Evolutionary conservation across 2,888 invertebrate species (phyloP).

Genomic region (Eudemis profundana): DNA sequence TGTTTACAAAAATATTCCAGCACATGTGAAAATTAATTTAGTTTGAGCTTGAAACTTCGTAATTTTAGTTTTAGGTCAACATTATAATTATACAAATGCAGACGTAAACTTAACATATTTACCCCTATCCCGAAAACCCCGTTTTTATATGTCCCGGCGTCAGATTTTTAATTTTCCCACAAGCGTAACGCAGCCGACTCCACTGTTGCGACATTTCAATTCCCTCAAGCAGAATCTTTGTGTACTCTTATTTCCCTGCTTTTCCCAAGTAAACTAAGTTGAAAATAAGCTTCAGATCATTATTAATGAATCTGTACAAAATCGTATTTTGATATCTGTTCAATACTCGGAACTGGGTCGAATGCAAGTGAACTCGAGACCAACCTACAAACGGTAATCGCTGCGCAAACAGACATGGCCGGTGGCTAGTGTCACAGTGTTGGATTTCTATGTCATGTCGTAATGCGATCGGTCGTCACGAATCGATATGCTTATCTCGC

Average conservation of each 20-base stretch:
- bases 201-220: constrained; percentile 35
- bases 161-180: constrained; percentile 34
- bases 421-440: constrained; percentile 74
- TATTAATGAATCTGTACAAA: constrained; percentile 20
- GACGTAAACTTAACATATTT: constrained; percentile 15
- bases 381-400: constrained; percentile 60
- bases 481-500: constrained; percentile 76
- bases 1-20: background rate
- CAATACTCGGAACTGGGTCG: constrained; percentile 61
- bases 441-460: constrained; percentile 70
- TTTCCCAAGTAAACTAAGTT: constrained; percentile 7
- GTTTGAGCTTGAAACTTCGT: background rate
- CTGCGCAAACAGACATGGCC: constrained; percentile 62
- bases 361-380: constrained; percentile 56
- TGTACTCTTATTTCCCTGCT: constrained; percentile 24
- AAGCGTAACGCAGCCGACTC: background rate
- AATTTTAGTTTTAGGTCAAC: constrained; percentile 5
- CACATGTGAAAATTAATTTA: background rate
- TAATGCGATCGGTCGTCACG: constrained; percentile 73
- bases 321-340: constrained; percentile 45
- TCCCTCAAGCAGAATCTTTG: constrained; percentile 34
- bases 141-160: background rate
- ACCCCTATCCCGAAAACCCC: background rate
- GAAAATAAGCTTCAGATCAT: constrained; percentile 21
- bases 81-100: constrained; percentile 10